Base-by-base conservation (phyloP, 2,113 vertebrate genomes). In the Speoplatyrhinus poulsoni region DNA sequence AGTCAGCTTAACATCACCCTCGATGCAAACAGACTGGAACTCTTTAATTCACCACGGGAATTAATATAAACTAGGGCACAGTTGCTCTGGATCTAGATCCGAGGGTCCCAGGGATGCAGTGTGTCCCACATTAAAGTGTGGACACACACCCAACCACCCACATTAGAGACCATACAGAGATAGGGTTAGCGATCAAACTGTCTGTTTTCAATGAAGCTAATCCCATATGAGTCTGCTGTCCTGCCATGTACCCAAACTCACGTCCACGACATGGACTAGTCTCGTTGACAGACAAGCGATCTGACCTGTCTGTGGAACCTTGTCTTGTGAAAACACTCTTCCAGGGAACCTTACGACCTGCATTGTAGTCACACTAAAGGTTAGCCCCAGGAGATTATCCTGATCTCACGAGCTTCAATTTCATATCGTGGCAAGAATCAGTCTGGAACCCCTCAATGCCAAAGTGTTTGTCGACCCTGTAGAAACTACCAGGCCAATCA, bases 41-140 rank as follows among this genome's bases (percentile, higher is more conserved):
- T 85, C 58, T 84, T 85, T 87, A 85, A 86, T 85, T 86, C 81
- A 85, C 79, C 3, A 15, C 15, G 63, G 36, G 57, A 64, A 61
- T n/a, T n/a, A n/a, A n/a, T n/a, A n/a, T n/a, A 61, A 50, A 70
- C 61, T 73, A 66, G 61, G 52, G 5, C 19, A 15, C 15, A 57
- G 65, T 54, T 68, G 49, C 57, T 62, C 41, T 54, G 66, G 55
- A 63, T 67, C 55, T 67, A 69, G 62, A 82, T 67, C 61, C 60
- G 58, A 6, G 49, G 61, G 48, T 75, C 69, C 73, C 72, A 50
- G 53, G 32, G 66, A 10, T 5, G 26, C 53, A 41, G 41, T 47
- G 33, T 66, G 65, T 36, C 61, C 68, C 64, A 68, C 9, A 69
- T 73, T 58, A 63, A 61, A 47, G 48, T 33, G 59, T 62, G 36